Evolutionary conservation across 2,797 vertebrate genomes (phyloP), one percentile per base, ranked within the genome.

Genomic region (Myotis planiceps): DNA sequence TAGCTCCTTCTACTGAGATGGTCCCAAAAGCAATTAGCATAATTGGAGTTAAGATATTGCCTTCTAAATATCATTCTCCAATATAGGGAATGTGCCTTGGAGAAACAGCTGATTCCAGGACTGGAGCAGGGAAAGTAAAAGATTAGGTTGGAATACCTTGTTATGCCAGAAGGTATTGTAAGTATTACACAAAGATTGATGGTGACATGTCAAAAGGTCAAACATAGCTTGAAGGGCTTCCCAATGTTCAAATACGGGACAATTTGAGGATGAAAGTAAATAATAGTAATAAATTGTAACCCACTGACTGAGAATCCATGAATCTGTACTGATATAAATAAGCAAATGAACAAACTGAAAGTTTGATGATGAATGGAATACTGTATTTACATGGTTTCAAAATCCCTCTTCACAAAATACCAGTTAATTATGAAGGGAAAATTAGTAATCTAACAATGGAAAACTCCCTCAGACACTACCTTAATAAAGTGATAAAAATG

Each of bases 201-300:
- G 19, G 19, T 37, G 49, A 58, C 23, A n/a, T 87, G 29, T 39
- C 51, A 86, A 85, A 94, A 53, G 23, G 16, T 88, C 49, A 85
- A 72, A 72, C 49, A 65, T 39, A 89, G 55, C 63, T 25, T 89
- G 14, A 74, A 66, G 39, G 32, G 29, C 1, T 55, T 74, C 13
- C 37, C 1, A 21, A 75, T 65, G 74, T 90, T 92, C 65, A 90
- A 92, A 95, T 63, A 23, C 39, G 42, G 19, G 72, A 75, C 58
- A 94, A 86, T 76, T 1, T 65, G 47, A 95, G 10, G 23, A 55
- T 66, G 32, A 60, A 92, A 85, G 75, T 85, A 89, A 85, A 49
- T 75, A 80, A 86, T 0, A 94, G 72, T 49, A 83, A 89, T 66
- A 89, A 86, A 85, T 76, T 45, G 85, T 66, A 95, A 94, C 45